A percentile compares a stretch with the other conserved stretches of the same genome.
phyloP scores from a whole-genome alignment of 2,797 vertebrate genomes.

The Leptodon cayanensis region DNA sequence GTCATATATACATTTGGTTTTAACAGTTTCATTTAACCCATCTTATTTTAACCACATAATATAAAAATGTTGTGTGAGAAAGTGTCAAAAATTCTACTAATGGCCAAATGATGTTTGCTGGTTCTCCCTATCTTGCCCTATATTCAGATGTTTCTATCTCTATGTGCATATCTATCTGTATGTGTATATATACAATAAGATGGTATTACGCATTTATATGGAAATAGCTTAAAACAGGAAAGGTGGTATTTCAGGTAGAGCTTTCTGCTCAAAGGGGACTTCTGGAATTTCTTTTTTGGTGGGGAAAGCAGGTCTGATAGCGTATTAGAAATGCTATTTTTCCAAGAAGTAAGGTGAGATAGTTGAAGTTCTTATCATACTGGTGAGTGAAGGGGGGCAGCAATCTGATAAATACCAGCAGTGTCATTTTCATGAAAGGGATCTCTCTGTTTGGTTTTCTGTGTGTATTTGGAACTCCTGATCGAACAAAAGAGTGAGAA shows the following conservation, averaged over 20 bases:
- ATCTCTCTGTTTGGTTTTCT: not conserved
- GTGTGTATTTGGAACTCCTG: not conserved
- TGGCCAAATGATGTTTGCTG: not conserved
- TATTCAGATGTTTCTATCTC: not conserved
- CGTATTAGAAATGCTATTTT: not conserved
- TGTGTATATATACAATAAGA: not conserved
- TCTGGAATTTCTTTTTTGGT: not conserved
- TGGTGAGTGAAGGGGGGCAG: not conserved
- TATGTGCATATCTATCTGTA: too few species aligned
- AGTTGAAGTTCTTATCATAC: not conserved
- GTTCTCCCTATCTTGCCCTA: not conserved
- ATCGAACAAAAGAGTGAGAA: not conserved
- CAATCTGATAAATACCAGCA: not conserved
- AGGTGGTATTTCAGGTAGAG: not conserved
- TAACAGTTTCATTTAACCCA: not conserved
- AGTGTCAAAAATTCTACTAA: not conserved
- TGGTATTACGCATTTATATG: not conserved
- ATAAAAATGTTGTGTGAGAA: not conserved
- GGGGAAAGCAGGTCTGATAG: not conserved
- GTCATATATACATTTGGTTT: not conserved
- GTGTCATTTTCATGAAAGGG: not conserved
- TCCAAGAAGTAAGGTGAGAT: not conserved
- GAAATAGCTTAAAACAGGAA: not conserved
- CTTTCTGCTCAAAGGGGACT: not conserved
- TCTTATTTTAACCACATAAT: not conserved